Evolutionary conservation across 2,888 invertebrate genomes (phyloP), one percentile per base, ranked within the genome.

Genomic region (Stenchaetothrips biformis): DNA sequence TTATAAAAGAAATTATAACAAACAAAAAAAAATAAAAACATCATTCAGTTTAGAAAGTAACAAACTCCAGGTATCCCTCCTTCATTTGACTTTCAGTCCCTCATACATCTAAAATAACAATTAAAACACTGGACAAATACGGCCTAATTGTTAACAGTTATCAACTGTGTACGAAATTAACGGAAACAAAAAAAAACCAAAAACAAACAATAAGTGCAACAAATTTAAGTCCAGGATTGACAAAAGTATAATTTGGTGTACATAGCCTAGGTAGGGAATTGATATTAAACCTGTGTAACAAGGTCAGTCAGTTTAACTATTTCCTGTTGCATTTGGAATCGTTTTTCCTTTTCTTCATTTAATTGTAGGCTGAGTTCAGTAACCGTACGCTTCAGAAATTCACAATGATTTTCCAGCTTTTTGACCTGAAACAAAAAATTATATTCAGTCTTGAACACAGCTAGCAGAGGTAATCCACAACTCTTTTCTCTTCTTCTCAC

Each of bases 271-370:
- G 18, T 6, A 59, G 18, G 59, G 18, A 18, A 18, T 9, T 59
- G 16, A 18, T n/a, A 25, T 86, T 90, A 92, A 86, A 93, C 93
- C 87, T 92, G 92, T 85, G 92, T 92, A 84, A 92, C 92, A 85
- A 92, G 91, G 83, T 92, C 91, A 82, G 91, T 90, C 82, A 93
- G 88, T 86, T 92, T 93, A 83, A 92, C 92, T 81, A 93, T 86
- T 86, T 92, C 91, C 77, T 88, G 88, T 83, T 93, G 92, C 82
- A 94, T 85, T 81, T 90, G 87, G 83, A 89, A 89, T 67, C 93
- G 89, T 85, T 90, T 90, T 82, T 92, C 92, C 1, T 89, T 88
- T 86, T 93, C 93, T 79, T 89, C 87, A 79, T 90, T 89, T 80
- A 94, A 86, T 84, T 90, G 90, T 62, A 87, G 88, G 81, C 88